Percentiles rank a stretch among this genome's conserved stretches.
Conservation (phyloP, 1,140 invertebrate genomes). For the Goniozus legneri region DNA sequence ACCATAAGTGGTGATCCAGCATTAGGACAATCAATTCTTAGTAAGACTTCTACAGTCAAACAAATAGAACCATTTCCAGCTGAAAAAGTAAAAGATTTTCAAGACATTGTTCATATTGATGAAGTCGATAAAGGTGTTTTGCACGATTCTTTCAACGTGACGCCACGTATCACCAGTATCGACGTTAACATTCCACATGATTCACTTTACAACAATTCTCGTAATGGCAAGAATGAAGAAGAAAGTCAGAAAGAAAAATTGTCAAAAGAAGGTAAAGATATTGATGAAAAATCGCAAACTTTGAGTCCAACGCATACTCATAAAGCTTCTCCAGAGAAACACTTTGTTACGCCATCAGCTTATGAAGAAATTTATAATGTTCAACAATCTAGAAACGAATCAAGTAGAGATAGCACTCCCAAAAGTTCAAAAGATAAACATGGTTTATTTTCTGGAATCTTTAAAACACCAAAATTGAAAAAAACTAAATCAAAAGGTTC, state of each 20-base stretch:
- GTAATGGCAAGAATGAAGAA: constrained; percentile 14
- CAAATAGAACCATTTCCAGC: constrained; percentile 21
- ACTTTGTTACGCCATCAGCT: constrained; percentile 7
- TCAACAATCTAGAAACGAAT: constrained; percentile 21
- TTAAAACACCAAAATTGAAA: constrained; percentile 43
- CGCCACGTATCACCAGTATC: constrained; percentile 17
- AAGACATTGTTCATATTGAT: constrained; percentile 15
- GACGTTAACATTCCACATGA: constrained; percentile 15
- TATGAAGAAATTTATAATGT: constrained; percentile 39
- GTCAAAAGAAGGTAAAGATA: constrained; percentile 38
- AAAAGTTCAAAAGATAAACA: constrained; percentile 47
- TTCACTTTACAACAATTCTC: too few species aligned
- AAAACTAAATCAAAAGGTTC: constrained; percentile 42
- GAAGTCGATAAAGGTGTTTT: constrained; percentile 19
- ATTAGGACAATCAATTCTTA: constrained; percentile 20
- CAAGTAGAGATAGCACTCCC: constrained; percentile 23
- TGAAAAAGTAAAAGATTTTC: constrained; percentile 17
- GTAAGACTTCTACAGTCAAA: constrained; percentile 30
- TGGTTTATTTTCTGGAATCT: constrained; percentile 43
- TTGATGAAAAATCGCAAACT: constrained; percentile 29
- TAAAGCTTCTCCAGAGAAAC: background rate
- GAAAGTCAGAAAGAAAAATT: constrained; percentile 34
- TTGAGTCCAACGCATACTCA: background rate
- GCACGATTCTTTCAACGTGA: constrained; percentile 13
- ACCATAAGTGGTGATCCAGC: constrained; percentile 23